Evolutionary conservation across 2,888 invertebrate species (phyloP).

Genomic region (Agriopis marginaria): DNA sequence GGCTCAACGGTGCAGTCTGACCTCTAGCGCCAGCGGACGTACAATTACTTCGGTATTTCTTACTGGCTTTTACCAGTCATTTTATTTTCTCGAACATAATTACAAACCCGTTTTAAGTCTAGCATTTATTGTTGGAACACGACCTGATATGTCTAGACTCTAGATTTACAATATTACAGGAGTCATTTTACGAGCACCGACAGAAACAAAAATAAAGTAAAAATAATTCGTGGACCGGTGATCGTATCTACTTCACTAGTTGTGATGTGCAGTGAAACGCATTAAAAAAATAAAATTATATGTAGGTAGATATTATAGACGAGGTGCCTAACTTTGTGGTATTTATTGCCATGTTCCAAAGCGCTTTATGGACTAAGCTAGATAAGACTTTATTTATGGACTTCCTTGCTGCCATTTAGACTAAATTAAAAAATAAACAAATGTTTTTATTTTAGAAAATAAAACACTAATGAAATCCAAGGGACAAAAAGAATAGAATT

Average conservation of each 20-base stretch:
- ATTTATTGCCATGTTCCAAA: not conserved
- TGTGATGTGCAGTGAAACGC: slow-evolving; percentile 1
- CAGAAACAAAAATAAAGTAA: not conserved
- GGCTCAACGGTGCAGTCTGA: slow-evolving; percentile 57
- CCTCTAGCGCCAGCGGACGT: slow-evolving; percentile 66
- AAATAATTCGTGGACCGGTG: not conserved
- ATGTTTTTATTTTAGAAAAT: not conserved
- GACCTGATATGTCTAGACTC: slow-evolving; percentile 9
- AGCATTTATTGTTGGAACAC: slow-evolving; percentile 1
- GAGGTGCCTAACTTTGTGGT: not conserved
- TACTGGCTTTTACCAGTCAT: slow-evolving; percentile 36
- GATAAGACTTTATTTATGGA: not conserved
- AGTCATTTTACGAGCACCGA: not conserved
- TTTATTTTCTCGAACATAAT: slow-evolving; percentile 29
- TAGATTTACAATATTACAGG: not conserved
- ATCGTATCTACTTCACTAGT: not conserved
- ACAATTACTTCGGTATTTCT: slow-evolving; percentile 56
- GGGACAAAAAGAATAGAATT: not conserved
- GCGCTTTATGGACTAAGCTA: not conserved
- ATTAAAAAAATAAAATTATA: not conserved
- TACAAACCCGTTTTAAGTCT: slow-evolving; percentile 5
- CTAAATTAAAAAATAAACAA: no score
- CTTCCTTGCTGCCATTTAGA: not conserved
- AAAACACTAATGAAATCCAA: not conserved
- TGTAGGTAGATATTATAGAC: not conserved